These are phyloP conservation scores for Streptopelia turtur DNA, from an alignment of 2,797 vertebrate species.

Conservation along the genomic window DNA sequence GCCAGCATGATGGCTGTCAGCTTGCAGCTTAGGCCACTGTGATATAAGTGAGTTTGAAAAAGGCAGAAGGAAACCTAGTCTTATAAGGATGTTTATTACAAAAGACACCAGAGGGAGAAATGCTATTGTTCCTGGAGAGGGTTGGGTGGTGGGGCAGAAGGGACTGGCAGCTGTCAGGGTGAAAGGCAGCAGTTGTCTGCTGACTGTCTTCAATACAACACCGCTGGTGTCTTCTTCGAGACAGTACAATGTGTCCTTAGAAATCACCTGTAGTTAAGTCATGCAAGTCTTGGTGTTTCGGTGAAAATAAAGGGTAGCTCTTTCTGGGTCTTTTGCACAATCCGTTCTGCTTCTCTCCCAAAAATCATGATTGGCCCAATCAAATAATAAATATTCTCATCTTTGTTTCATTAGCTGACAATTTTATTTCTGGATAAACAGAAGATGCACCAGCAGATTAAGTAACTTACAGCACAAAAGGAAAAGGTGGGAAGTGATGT, in stretches of 20 bases:
- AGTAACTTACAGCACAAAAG: background rate
- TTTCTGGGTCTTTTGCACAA: background rate
- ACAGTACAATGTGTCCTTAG: background rate
- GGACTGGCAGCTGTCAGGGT: background rate
- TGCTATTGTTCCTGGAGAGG: background rate
- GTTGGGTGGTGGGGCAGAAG: background rate
- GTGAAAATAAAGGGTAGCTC: background rate
- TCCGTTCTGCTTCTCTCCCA: background rate
- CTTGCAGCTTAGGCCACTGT: background rate
- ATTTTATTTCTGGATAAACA: background rate
- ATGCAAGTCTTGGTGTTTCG: background rate
- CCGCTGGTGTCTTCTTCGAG: background rate
- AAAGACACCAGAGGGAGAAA: background rate
- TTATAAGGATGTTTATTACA: background rate
- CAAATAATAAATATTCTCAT: background rate
- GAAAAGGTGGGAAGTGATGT: background rate
- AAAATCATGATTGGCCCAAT: background rate
- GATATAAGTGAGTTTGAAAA: background rate
- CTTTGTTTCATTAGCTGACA: background rate
- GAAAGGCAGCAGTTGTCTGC: background rate
- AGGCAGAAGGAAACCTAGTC: background rate
- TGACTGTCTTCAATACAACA: background rate
- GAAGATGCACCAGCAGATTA: background rate
- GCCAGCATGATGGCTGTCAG: rapidly evolving
- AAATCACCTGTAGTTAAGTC: background rate